Percentiles rank a stretch among this genome's conserved stretches.
Evolutionary conservation across 2,888 invertebrate genomes (phyloP).

Genomic region (Dolomedes plantarius): DNA sequence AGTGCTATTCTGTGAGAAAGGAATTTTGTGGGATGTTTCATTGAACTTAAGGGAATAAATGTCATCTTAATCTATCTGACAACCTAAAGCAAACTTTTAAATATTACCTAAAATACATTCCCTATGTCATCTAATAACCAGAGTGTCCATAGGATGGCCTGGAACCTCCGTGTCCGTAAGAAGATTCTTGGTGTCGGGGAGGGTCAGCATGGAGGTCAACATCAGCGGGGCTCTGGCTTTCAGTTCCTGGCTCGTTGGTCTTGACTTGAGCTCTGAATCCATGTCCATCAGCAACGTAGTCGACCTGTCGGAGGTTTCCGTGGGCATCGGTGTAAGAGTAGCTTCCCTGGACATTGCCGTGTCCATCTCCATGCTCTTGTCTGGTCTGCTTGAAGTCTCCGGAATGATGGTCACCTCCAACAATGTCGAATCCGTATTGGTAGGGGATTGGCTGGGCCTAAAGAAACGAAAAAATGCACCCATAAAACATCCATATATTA

Average conservation of each 20-base stretch:
- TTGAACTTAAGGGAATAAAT: too few species aligned
- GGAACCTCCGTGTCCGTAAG: conserved; percentile 37
- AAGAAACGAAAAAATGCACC: too few species aligned
- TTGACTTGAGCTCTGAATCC: conserved; percentile 63
- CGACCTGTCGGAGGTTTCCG: conserved; percentile 63
- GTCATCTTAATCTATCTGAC: too few species aligned
- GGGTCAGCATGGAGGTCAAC: conserved; percentile 61
- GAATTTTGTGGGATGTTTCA: too few species aligned
- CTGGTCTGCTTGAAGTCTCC: conserved; percentile 61
- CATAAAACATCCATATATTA: too few species aligned
- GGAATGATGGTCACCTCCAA: conserved; percentile 56
- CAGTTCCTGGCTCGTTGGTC: conserved; percentile 72
- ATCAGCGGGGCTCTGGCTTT: conserved; percentile 68
- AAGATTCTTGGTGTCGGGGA: neutral
- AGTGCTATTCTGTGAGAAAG: too few species aligned
- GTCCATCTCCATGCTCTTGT: conserved; percentile 64
- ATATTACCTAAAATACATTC: neutral
- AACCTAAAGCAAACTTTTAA: too few species aligned
- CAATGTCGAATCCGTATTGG: conserved; percentile 67
- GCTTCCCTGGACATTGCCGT: conserved; percentile 65
- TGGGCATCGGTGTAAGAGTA: conserved; percentile 65
- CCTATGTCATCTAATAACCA: conserved; percentile 16
- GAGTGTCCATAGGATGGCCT: conserved; percentile 24
- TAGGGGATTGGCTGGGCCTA: conserved; percentile 66
- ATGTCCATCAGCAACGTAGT: conserved; percentile 66